A percentile compares a stretch with the other conserved stretches of the same genome.
These are phyloP conservation scores for Caenorhabditis angaria DNA, from an alignment of 2,888 invertebrate genomes.

Conservation along the genomic window DNA sequence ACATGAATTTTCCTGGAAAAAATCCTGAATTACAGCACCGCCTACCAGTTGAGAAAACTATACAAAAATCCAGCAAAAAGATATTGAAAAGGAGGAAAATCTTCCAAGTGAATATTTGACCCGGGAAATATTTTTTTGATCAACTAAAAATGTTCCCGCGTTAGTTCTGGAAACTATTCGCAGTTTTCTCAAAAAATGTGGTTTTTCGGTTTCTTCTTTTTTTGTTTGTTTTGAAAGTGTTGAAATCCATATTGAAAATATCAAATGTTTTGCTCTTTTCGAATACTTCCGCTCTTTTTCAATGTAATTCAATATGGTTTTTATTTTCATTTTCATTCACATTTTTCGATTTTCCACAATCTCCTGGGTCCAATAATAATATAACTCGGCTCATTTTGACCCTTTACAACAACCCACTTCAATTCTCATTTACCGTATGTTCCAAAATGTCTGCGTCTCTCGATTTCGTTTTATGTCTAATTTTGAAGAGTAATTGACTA, in stretches of 20 bases:
- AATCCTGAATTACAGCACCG: too few relatives aligned
- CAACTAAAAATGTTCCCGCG: too few relatives aligned
- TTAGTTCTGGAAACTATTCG: too few relatives aligned
- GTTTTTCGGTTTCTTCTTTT: too few relatives aligned
- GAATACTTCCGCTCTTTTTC: not conserved
- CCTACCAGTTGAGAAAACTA: too few relatives aligned
- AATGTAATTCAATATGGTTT: constrained; percentile 2
- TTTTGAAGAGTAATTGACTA: not conserved
- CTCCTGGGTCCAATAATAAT: not conserved
- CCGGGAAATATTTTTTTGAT: too few relatives aligned
- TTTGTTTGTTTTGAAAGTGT: not conserved
- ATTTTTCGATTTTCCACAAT: not conserved
- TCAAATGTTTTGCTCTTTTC: not conserved
- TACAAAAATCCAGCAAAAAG: too few relatives aligned
- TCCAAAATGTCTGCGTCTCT: not conserved
- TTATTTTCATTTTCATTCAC: not conserved
- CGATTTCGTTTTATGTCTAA: not conserved
- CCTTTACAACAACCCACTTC: not conserved
- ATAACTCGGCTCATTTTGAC: not conserved
- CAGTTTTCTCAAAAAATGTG: too few relatives aligned
- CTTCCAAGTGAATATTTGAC: too few relatives aligned
- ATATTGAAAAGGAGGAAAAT: too few relatives aligned
- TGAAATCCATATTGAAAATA: constrained; percentile 1
- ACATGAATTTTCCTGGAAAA: too few relatives aligned
- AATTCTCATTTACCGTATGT: constrained; percentile 4